A percentile compares a stretch with the other conserved stretches of the same genome.
These are phyloP conservation scores for Enteromius afrohamiltoni DNA, from an alignment of 2,797 vertebrate genomes.

Conservation along the genomic window DNA sequence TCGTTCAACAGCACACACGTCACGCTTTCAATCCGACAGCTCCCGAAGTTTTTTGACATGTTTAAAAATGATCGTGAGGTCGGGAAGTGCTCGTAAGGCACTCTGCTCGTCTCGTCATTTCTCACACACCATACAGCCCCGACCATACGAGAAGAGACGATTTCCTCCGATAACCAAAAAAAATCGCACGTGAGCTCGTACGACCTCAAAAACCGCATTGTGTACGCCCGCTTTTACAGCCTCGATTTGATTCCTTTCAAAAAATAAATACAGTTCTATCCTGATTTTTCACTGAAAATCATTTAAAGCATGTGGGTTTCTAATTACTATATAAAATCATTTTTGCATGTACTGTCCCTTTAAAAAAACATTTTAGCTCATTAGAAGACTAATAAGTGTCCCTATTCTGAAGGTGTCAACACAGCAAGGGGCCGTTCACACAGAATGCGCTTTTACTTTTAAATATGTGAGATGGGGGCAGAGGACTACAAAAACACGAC, in stretches of 20 bases:
- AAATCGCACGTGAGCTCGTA: too few relatives aligned
- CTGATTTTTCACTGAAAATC: not conserved
- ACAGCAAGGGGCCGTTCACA: not conserved
- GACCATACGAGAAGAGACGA: too few relatives aligned
- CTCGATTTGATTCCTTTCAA: not conserved
- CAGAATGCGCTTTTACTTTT: not conserved
- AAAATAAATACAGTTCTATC: not conserved
- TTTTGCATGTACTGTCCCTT: not conserved
- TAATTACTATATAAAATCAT: not conserved
- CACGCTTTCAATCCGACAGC: too few relatives aligned
- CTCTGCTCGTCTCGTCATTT: too few relatives aligned
- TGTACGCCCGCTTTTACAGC: not conserved
- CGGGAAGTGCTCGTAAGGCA: too few relatives aligned
- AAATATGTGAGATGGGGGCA: not conserved
- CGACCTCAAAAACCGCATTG: too few relatives aligned
- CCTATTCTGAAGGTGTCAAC: not conserved
- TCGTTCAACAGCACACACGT: too few relatives aligned
- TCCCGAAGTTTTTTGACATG: too few relatives aligned
- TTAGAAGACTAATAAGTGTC: not conserved
- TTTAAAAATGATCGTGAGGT: too few relatives aligned
- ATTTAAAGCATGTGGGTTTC: slow-evolving; percentile 4
- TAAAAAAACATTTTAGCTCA: not conserved
- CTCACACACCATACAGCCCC: too few relatives aligned
- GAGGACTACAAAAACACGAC: not conserved
- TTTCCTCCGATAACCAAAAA: too few relatives aligned